phyloP scores from a whole-genome alignment of 1,140 invertebrate species.

The Cydia fagiglandana region DNA sequence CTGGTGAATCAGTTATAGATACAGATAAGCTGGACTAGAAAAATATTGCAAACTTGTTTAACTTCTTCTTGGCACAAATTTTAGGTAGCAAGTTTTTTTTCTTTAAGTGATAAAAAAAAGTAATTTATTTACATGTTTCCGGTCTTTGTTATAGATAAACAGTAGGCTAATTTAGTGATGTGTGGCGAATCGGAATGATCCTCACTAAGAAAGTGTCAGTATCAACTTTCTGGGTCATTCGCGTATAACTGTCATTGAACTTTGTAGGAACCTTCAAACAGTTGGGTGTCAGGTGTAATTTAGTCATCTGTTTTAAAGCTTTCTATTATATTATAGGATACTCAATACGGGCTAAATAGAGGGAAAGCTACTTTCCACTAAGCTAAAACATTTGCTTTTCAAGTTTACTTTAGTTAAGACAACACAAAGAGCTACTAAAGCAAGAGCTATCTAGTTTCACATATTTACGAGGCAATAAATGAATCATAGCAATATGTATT shows the following conservation, averaged over 20 bases:
- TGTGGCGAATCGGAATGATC: slow-evolving; percentile 65
- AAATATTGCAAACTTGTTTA: background rate
- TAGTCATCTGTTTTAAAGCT: slow-evolving; percentile 27
- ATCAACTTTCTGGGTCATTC: slow-evolving; percentile 68
- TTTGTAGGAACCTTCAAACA: slow-evolving; percentile 47
- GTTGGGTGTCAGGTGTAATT: slow-evolving; percentile 56
- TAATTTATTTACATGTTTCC: slow-evolving; percentile 20
- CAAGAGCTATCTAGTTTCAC: slow-evolving; percentile 33
- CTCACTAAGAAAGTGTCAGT: slow-evolving; percentile 71
- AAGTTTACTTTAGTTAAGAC: slow-evolving; percentile 3
- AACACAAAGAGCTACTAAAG: slow-evolving; percentile 11
- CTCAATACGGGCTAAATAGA: background rate
- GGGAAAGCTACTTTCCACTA: slow-evolving; percentile 23
- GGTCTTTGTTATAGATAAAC: slow-evolving; percentile 47
- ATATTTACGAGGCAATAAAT: slow-evolving; percentile 22
- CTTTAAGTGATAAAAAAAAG: background rate
- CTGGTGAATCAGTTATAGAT: slow-evolving; percentile 5
- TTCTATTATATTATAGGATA: slow-evolving; percentile 21
- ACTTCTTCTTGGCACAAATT: background rate
- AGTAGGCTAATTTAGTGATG: slow-evolving; percentile 55
- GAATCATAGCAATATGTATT: background rate
- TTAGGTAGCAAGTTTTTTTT: background rate
- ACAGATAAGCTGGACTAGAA: slow-evolving; percentile 13
- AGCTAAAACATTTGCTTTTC: slow-evolving; percentile 13
- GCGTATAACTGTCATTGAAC: slow-evolving; percentile 73